Percentiles rank a stretch among this genome's conserved stretches.
These are phyloP conservation scores for Palloptera scutellata DNA, from an alignment of 2,888 invertebrate genomes.

Conservation along the genomic window DNA sequence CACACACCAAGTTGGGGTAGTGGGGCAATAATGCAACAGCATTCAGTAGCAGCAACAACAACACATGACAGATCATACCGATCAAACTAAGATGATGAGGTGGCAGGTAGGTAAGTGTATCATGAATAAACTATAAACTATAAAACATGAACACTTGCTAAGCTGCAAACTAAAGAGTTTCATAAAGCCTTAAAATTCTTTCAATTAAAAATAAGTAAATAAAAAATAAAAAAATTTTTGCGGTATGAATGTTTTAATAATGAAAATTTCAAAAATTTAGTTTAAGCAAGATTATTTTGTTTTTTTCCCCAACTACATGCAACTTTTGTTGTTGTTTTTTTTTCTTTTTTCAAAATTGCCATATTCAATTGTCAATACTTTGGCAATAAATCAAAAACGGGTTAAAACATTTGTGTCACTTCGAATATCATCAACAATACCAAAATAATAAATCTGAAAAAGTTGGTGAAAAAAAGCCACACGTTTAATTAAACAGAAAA, in stretches of 20 bases:
- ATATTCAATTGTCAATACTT: constrained; percentile 22
- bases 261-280: constrained; percentile 9
- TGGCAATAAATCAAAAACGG: constrained; percentile 29
- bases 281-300: constrained; percentile 14
- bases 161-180: no score
- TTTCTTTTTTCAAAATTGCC: background rate
- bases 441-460: background rate
- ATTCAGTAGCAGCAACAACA: constrained; percentile 11
- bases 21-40: constrained; percentile 2
- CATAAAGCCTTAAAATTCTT: background rate
- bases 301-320: background rate
- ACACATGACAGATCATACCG: constrained; percentile 12
- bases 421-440: background rate
- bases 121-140: no score
- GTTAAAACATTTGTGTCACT: constrained; percentile 27
- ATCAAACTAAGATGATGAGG: background rate
- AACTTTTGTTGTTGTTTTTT: background rate
- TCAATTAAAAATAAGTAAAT: background rate
- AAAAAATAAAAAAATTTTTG: no score
- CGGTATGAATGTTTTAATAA: no score
- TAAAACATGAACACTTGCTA: no score
- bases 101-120: no score
- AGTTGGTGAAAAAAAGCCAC: no score
- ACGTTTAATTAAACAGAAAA: no score
- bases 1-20: background rate